These are phyloP conservation scores for Heterotilapia buettikoferi DNA, from an alignment of 2,113 vertebrate genomes.

Conservation along the genomic window DNA sequence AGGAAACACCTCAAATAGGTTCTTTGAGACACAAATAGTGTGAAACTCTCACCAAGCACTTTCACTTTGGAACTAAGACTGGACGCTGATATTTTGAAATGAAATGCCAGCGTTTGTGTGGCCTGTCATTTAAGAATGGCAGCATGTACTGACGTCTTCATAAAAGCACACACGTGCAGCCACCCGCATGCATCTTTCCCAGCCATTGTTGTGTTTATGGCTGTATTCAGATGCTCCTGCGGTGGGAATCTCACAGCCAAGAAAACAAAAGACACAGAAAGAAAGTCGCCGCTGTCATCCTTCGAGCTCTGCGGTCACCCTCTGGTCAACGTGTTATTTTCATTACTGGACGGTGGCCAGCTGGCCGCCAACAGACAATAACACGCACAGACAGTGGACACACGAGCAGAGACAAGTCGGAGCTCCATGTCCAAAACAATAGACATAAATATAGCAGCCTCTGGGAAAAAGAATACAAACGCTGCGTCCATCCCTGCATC, in stretches of 20 bases:
- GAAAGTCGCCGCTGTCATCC: slow-evolving; percentile 32
- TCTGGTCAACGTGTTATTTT: slow-evolving; percentile 80
- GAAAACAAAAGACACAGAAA: slow-evolving; percentile 22
- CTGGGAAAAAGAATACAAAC: slow-evolving; percentile 85
- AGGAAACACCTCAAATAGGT: neutral
- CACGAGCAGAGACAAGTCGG: neutral
- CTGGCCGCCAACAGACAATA: slow-evolving; percentile 58
- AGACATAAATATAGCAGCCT: slow-evolving; percentile 86
- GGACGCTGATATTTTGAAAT: neutral
- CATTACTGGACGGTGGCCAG: slow-evolving; percentile 74
- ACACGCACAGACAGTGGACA: neutral
- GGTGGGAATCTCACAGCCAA: slow-evolving; percentile 7
- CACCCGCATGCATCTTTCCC: neutral
- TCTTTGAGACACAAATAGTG: neutral
- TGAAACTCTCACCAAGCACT: neutral
- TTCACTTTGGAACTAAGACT: neutral
- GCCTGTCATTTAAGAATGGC: neutral
- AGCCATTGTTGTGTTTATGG: slow-evolving; percentile 41
- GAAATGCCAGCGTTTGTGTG: neutral
- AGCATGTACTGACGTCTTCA: neutral
- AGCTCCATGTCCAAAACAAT: slow-evolving; percentile 77
- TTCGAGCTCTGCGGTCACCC: slow-evolving; percentile 35
- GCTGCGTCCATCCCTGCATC: slow-evolving; percentile 70
- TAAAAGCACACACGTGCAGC: neutral
- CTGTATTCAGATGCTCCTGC: neutral